Conservation (phyloP, 2,888 invertebrate genomes). For the Athripsodes cinereus region DNA sequence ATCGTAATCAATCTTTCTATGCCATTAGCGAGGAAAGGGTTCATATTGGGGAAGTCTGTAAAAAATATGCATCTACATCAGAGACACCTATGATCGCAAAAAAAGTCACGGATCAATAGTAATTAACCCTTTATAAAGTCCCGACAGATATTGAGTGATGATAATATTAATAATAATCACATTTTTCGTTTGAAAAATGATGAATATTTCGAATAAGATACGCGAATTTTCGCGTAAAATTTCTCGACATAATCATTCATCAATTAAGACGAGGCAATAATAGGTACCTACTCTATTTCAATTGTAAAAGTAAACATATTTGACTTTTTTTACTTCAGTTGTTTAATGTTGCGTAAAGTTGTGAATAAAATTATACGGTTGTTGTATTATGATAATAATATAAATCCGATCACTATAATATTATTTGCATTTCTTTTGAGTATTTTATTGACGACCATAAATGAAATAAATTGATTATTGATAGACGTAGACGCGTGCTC, state of each 20-base stretch:
- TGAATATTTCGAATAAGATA: constrained; percentile 4
- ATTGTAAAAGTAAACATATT: too few species aligned
- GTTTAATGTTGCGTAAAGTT: neutral
- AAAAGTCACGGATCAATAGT: constrained; percentile 16
- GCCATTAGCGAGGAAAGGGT: constrained; percentile 20
- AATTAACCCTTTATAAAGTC: constrained; percentile 25
- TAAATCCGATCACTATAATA: too few species aligned
- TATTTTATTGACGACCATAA: too few species aligned
- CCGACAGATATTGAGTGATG: constrained; percentile 10
- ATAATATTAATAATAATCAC: constrained; percentile 7
- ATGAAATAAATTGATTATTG: too few species aligned
- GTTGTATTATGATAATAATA: neutral
- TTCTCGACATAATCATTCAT: constrained; percentile 12
- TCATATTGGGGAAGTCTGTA: constrained; percentile 4
- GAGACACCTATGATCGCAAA: constrained; percentile 14
- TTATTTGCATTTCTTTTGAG: too few species aligned
- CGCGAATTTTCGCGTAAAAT: constrained; percentile 14
- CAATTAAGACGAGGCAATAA: constrained; percentile 9
- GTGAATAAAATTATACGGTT: neutral
- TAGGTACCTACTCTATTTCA: neutral
- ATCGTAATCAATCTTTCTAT: constrained; percentile 23
- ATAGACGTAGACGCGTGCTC: too few species aligned
- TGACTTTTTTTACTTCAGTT: neutral
- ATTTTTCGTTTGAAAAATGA: constrained; percentile 16
- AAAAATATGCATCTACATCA: neutral